phyloP scores from a whole-genome alignment of 2,888 invertebrate species.

The Agrotis exclamationis region DNA sequence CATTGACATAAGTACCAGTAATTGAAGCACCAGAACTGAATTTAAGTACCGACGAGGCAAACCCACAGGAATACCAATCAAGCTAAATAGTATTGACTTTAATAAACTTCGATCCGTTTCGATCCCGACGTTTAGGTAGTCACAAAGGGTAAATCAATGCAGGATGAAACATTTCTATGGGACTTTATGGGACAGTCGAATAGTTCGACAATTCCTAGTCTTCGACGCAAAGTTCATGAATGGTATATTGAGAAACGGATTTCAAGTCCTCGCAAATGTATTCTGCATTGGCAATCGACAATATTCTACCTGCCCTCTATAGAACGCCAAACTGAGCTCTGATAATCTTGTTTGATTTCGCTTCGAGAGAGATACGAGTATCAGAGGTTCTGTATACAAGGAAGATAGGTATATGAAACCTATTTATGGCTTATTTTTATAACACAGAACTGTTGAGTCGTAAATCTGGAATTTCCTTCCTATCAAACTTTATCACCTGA shows the following conservation, averaged over 20 bases:
- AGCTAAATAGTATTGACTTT: background rate
- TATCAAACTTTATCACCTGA: slow-evolving; percentile 54
- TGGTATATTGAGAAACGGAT: slow-evolving; percentile 22
- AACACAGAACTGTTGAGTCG: slow-evolving; percentile 47
- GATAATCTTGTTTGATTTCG: background rate
- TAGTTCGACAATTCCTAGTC: background rate
- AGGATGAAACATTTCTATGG: slow-evolving; percentile 8
- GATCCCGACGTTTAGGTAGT: background rate
- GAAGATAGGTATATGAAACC: slow-evolving; percentile 22
- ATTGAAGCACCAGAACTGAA: no score
- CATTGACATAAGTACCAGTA: no score
- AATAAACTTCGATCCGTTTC: background rate
- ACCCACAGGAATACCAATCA: background rate
- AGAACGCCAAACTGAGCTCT: background rate
- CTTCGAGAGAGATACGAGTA: background rate
- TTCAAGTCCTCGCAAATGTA: slow-evolving; percentile 12
- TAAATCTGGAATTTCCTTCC: slow-evolving; percentile 54
- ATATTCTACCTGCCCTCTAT: background rate
- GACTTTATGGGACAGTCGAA: background rate
- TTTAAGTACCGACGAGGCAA: background rate
- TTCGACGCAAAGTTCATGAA: slow-evolving; percentile 32
- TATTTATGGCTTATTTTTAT: slow-evolving; percentile 46
- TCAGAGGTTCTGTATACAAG: background rate
- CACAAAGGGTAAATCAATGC: slow-evolving; percentile 3
- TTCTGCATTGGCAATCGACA: slow-evolving; percentile 3